Evolutionary conservation across 2,888 invertebrate genomes (phyloP), one percentile per base, ranked within the genome.

Genomic region (Sympetrum striolatum): DNA sequence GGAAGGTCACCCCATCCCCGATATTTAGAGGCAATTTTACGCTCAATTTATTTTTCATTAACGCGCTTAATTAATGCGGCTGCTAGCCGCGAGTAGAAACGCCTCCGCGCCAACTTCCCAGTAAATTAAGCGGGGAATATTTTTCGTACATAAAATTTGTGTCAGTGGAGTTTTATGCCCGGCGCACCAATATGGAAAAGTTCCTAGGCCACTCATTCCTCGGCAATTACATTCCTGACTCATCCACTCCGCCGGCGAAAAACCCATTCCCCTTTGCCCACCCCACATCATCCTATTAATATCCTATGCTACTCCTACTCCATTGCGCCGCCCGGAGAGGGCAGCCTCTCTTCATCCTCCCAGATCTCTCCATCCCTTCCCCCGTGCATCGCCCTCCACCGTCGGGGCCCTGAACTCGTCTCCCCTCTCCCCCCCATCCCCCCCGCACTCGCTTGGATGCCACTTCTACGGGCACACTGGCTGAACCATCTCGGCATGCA

Each of bases 371-470:
- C 81, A n/a, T n/a, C 37, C 81, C 39, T 44, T 25, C 53, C 81
- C 81, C 18, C 82, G 82, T 58, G 82, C 82, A 82, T 82, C 82
- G 82, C 82, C 82, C 82, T 82, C 82, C 82, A 58, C 82, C 25
- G 82, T 53, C 35, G 53, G 82, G 82, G 82, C 82, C 82, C 82
- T 82, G 82, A 82, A 82, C 82, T 82, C 82, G 82, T 31, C 82
- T 82, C 22, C 37, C 39, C 39, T 39, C 81, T 10, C 8, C 48
- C 18, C 25, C 12, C 48, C 12, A 31, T 12, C 53, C 39, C 58
- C 82, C 1, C 53, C 25, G 35, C 31, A 31, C 73, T 73, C 73
- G 73, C 73, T 73, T 22, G 73, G 73, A 73, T 73, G 73, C 73
- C 73, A 73, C 73, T 73, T 73, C 73, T 73, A 73, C 73, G 73